A percentile compares a stretch with the other conserved stretches of the same genome.
Evolutionary conservation across 1,140 invertebrate species (phyloP).

Genomic region (Drosophila mauritiana): DNA sequence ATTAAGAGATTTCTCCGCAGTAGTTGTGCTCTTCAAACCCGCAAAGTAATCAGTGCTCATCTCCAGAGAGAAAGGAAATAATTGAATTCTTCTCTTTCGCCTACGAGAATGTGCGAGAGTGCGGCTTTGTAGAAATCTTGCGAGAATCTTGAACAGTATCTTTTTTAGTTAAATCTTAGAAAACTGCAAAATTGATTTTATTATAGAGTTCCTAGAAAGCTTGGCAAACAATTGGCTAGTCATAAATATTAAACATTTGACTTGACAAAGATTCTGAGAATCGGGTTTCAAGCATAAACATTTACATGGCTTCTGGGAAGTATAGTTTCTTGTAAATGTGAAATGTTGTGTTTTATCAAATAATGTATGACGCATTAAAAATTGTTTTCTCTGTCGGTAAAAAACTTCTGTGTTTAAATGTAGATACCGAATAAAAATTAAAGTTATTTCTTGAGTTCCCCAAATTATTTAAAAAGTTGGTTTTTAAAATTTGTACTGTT

Average conservation of each 20-base stretch:
- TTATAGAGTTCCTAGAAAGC: constrained; percentile 5
- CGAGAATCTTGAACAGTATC: neutral
- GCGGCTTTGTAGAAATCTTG: neutral
- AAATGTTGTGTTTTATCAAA: neutral
- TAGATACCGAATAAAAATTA: too few species aligned
- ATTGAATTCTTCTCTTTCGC: neutral
- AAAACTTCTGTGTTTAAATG: too few species aligned
- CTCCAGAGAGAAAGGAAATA: neutral
- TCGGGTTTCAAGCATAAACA: neutral
- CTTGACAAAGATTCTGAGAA: neutral
- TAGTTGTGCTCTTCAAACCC: neutral
- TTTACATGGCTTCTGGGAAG: neutral
- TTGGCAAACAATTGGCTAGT: neutral
- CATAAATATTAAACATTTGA: constrained; percentile 5
- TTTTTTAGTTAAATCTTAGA: neutral
- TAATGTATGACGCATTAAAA: neutral
- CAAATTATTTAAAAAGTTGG: too few species aligned
- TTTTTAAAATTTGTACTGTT: too few species aligned
- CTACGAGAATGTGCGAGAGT: neutral
- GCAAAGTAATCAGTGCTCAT: constrained; percentile 1
- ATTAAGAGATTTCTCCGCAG: constrained; percentile 4
- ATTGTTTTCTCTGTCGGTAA: neutral
- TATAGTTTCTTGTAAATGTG: neutral
- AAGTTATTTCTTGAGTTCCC: too few species aligned
- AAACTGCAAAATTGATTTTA: neutral